Evolutionary conservation across 2,888 invertebrate genomes (phyloP), one percentile per base, ranked within the genome.

Genomic region (Stictocephala bisonia): DNA sequence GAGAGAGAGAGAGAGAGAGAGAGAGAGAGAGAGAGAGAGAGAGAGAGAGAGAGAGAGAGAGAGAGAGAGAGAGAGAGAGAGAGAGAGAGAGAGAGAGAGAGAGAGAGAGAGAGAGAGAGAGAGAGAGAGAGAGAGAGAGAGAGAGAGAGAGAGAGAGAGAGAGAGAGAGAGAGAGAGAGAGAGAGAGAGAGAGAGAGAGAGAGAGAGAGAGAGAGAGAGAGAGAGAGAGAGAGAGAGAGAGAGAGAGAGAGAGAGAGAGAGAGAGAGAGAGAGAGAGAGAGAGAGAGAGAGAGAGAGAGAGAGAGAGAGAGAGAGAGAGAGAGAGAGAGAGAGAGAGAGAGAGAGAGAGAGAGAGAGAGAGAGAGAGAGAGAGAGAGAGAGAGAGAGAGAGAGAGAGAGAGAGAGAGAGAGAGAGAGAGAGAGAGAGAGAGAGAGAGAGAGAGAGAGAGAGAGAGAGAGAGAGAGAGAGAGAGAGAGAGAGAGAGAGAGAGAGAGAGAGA

Each of bases 211-310:
- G 15, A 3, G 18, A 20, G 24, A 18, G 24, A 53, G n/a, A 24
- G 22, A 20, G 56, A 26, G 6, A 4, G 56, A 53, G 56, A 6
- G 3, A 3, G 6, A 22, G 22, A 18, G 4, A 53, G 22, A 53
- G 15, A 6, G 22, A 9, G 18, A 53, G 4, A 3, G 22, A 53
- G 22, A n/a, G 22, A 9, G 15, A 53, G 15, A 22, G 22, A 4
- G 15, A 22, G 56, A 53, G 22, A 6, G 56, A 53, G 15, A 53
- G 56, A 53, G 56, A 53, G 4, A 20, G 56, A 53, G 20, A 20
- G 20, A 53, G 7, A 53, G 22, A 53, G 20, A 4, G 4, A 53
- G 56, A 53, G 3, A 53, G 15, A n/a, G 56, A 53, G 22, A 53
- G 56, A 53, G 7, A 53, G 22, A 18, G 20, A 6, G 20, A 6